Conservation (phyloP, 2,113 vertebrate species). For the Galeopterus variegatus region DNA sequence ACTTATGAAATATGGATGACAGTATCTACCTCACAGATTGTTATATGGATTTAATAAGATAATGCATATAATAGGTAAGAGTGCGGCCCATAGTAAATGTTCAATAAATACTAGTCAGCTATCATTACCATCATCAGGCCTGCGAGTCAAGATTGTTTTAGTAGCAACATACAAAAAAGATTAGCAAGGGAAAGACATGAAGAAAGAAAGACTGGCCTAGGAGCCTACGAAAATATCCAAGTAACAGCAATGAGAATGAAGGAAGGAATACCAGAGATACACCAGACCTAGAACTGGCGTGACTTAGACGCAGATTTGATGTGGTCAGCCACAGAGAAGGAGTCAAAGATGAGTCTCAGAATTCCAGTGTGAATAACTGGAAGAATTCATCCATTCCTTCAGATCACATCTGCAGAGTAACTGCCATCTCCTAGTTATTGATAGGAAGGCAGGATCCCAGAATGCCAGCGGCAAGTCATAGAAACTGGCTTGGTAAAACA, state of each 20-base stretch:
- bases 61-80: conserved; percentile 18
- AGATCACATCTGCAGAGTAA: conserved; percentile 13
- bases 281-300: neutral
- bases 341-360: conserved; percentile 54
- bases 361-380: neutral
- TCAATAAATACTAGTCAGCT: neutral
- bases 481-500: conserved; percentile 10
- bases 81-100: neutral
- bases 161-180: neutral
- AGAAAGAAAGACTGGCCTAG: conserved; percentile 15
- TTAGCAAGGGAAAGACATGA: conserved; percentile 2
- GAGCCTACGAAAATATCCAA: neutral
- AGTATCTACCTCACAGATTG: neutral
- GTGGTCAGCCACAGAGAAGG: neutral
- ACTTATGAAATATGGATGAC: neutral
- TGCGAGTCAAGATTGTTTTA: conserved; percentile 39
- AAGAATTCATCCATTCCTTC: conserved; percentile 37
- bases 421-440: neutral
- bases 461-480: neutral
- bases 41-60: neutral
- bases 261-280: neutral
- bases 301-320: neutral
- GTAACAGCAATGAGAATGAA: neutral
- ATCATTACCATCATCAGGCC: neutral
- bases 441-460: neutral